A percentile compares a stretch with the other conserved stretches of the same genome.
Evolutionary conservation across 2,888 invertebrate species (phyloP).

Genomic region (Andrena bicolor): DNA sequence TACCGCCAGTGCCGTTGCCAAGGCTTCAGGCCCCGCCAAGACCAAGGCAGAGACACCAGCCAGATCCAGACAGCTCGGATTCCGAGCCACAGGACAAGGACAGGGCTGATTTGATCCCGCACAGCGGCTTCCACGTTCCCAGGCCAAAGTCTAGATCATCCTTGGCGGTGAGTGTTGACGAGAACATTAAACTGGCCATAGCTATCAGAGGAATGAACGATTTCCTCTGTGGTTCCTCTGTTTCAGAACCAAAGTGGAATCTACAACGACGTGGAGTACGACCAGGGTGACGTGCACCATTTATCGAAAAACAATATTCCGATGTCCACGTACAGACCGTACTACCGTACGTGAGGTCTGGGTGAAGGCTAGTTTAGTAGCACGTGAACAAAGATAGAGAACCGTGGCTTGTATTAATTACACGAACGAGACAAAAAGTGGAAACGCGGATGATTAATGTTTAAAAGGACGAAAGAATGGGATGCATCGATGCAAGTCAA

Average conservation of each 20-base stretch:
- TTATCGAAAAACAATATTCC: constrained; percentile 88
- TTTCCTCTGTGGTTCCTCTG: constrained; percentile 12
- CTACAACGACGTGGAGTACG: constrained; percentile 96
- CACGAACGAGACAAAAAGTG: background rate
- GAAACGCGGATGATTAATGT: background rate
- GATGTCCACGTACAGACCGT: constrained; percentile 93
- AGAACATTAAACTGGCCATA: background rate
- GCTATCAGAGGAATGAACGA: background rate
- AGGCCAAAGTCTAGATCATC: constrained; percentile 93
- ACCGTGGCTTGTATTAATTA: constrained; percentile 18
- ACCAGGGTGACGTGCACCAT: constrained; percentile 87
- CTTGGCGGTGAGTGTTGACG: constrained; percentile 86
- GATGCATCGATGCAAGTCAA: constrained; percentile 23
- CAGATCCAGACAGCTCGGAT: constrained; percentile 83
- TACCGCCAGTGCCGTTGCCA: constrained; percentile 91
- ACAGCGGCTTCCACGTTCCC: constrained; percentile 91
- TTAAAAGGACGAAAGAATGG: background rate
- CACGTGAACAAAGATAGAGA: constrained; percentile 17
- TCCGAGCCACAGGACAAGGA: constrained; percentile 88
- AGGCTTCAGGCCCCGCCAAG: constrained; percentile 85
- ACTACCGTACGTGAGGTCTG: constrained; percentile 86
- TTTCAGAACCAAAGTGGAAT: constrained; percentile 95
- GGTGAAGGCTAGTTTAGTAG: constrained; percentile 27
- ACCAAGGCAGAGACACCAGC: constrained; percentile 77
- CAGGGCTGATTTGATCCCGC: constrained; percentile 90